Base-by-base conservation (phyloP, 2,888 invertebrate genomes). In the Oxycera nigricornis region DNA sequence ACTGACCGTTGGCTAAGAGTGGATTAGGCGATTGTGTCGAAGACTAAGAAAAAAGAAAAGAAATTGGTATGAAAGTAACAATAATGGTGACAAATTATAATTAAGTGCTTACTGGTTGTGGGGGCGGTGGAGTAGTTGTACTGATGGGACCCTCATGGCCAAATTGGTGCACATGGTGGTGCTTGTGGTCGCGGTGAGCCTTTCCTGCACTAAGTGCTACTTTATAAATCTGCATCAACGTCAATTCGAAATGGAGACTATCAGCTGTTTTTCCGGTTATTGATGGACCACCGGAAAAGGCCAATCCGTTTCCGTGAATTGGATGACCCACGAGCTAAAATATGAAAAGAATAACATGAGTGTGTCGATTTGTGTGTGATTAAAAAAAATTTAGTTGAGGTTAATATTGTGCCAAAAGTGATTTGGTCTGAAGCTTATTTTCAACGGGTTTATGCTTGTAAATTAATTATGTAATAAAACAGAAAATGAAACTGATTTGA, bases 131-230 rank as follows among this genome's bases (percentile, higher is more conserved):
- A 0, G 89, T 86, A 55, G 90, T 89, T 0, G 90, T 87, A 7
- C 90, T 85, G 1, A 90, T 87, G 9, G 89, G 89, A 0, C 92
- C 93, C 77, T 92, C 90, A 81, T 92, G 92, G 80, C 90, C 91
- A 81, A 91, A 92, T 80, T 92, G 92, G 82, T 94, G 93, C 0
- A 90, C 94, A 84, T 94, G 94, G 82, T 94, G 94, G 81, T 94
- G 94, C 81, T 94, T 94, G 84, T 94, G 94, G 81, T 94, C 93
- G 78, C 91, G 91, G 85, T 94, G 94, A 0, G 94, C 94, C 83
- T 94, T 94, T 0, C 94, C 94, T 1, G 94, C 94, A 1, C 93
- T 93, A 75, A 94, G 82, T 0, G 94, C 94, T 0, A 94, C 92
- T 75, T 89, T 90, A 85, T 94, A 94, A 20, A 94, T 83, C 82